Percentiles rank a stretch among this genome's conserved stretches.
Conservation (phyloP, 2,888 invertebrate genomes). For the Corythucha ciliata region DNA sequence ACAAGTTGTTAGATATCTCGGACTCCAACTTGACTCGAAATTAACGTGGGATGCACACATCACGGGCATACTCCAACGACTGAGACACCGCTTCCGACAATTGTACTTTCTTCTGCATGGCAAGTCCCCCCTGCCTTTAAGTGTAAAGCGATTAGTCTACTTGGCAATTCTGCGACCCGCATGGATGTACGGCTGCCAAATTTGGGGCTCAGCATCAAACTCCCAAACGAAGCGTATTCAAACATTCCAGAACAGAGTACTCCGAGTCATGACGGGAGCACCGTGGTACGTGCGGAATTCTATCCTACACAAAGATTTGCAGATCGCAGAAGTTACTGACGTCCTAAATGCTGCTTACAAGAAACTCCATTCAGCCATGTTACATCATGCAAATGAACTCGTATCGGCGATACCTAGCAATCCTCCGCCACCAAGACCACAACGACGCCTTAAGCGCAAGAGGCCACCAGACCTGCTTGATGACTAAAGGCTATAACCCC, state of each 20-base stretch:
- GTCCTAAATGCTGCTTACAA: neutral
- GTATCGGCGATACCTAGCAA: neutral
- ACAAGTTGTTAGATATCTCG: slow-evolving; percentile 10
- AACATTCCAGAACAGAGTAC: slow-evolving; percentile 12
- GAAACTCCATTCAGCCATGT: slow-evolving; percentile 4
- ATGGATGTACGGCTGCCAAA: slow-evolving; percentile 10
- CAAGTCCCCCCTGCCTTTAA: neutral
- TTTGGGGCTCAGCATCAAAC: slow-evolving; percentile 4
- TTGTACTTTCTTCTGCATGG: neutral
- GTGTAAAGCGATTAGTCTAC: neutral
- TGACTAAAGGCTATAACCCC: neutral
- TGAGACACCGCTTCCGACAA: neutral
- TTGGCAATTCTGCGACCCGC: neutral
- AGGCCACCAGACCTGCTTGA: slow-evolving; percentile 2
- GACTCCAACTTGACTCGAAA: slow-evolving; percentile 5
- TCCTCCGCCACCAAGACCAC: slow-evolving; percentile 8
- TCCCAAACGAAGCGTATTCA: slow-evolving; percentile 4
- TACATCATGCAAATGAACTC: slow-evolving; percentile 2
- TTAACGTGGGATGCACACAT: neutral
- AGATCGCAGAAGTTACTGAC: slow-evolving; percentile 1
- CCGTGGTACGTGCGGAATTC: slow-evolving; percentile 8
- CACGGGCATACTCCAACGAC: neutral
- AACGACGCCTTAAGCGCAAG: slow-evolving; percentile 13
- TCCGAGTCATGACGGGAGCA: slow-evolving; percentile 4
- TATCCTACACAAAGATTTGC: slow-evolving; percentile 1